phyloP scores from a whole-genome alignment of 1,140 invertebrate genomes.

The Carcinoscorpius rotundicauda region DNA sequence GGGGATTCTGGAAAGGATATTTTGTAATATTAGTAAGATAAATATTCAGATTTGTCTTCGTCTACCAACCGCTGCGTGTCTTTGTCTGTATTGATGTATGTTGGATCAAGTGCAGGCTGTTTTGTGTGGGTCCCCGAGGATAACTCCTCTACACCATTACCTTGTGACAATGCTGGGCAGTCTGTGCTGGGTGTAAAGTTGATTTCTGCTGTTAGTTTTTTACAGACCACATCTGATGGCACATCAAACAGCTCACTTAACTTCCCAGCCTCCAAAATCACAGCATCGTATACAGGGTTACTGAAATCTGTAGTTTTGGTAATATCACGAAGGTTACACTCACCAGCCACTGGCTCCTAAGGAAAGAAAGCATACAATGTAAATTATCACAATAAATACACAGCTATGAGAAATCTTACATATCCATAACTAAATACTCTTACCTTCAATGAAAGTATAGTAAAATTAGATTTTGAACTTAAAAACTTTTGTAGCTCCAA shows the following conservation, averaged over 20 bases:
- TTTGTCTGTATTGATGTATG: constrained; percentile 67
- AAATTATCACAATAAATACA: not conserved
- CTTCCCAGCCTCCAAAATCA: constrained; percentile 22
- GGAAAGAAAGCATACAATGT: constrained; percentile 8
- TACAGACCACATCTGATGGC: constrained; percentile 51
- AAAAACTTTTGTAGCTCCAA: no score
- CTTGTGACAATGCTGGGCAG: no score
- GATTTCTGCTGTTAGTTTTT: no score
- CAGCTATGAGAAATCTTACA: no score
- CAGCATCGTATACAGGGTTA: constrained; percentile 90
- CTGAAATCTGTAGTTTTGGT: constrained; percentile 76
- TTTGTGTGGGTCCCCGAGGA: constrained; percentile 51
- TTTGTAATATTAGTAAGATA: not conserved
- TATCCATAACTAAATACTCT: no score
- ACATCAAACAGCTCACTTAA: constrained; percentile 35
- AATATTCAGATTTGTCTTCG: constrained; percentile 53
- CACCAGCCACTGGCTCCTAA: constrained; percentile 52
- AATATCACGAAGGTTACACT: constrained; percentile 58
- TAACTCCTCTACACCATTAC: no score
- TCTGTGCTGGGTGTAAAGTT: no score
- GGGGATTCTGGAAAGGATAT: no score
- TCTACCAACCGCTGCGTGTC: constrained; percentile 80
- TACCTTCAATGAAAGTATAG: no score
- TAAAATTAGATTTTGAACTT: no score
- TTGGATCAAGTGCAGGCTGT: constrained; percentile 65